Percentiles rank a stretch among this genome's conserved stretches.
Conservation (phyloP, 2,888 invertebrate species). For the Torymus texanus region DNA sequence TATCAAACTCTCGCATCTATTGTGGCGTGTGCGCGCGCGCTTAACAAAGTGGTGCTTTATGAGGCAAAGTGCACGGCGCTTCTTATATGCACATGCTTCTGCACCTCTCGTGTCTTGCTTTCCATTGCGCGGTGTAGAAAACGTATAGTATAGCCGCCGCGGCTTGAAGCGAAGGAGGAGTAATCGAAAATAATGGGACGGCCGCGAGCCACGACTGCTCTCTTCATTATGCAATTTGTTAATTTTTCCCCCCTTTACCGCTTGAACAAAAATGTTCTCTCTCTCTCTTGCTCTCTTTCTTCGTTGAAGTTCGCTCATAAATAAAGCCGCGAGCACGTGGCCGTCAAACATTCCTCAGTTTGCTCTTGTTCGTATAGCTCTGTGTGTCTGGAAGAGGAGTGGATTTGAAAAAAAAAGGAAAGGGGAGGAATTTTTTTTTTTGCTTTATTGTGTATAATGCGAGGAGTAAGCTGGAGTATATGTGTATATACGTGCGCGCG, state of each 20-base stretch:
- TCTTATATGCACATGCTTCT: conserved; percentile 13
- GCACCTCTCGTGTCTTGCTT: conserved; percentile 13
- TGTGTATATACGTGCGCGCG: too few relatives aligned
- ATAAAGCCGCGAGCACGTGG: conserved; percentile 32
- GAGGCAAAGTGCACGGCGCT: conserved; percentile 26
- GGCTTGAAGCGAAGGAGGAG: conserved; percentile 24
- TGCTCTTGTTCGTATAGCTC: not conserved
- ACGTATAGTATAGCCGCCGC: conserved; percentile 16
- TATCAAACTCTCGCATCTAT: not conserved
- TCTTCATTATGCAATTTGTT: conserved; percentile 54
- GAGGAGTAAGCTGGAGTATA: too few relatives aligned
- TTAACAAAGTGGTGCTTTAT: conserved; percentile 36
- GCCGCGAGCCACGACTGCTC: conserved; percentile 47
- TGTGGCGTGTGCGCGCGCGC: not conserved
- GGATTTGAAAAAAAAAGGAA: too few relatives aligned
- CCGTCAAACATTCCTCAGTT: conserved; percentile 45
- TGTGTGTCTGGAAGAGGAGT: too few relatives aligned
- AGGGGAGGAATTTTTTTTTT: too few relatives aligned
- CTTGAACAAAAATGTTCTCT: not conserved
- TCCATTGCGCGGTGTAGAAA: conserved; percentile 41
- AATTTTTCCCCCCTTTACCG: conserved; percentile 18
- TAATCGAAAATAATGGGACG: conserved; percentile 55
- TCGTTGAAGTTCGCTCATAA: conserved; percentile 38
- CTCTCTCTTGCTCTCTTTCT: conserved; percentile 3
- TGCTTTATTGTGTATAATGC: too few relatives aligned